These are phyloP conservation scores for Stegostoma tigrinum DNA, from an alignment of 2,113 vertebrate species.

Conservation along the genomic window DNA sequence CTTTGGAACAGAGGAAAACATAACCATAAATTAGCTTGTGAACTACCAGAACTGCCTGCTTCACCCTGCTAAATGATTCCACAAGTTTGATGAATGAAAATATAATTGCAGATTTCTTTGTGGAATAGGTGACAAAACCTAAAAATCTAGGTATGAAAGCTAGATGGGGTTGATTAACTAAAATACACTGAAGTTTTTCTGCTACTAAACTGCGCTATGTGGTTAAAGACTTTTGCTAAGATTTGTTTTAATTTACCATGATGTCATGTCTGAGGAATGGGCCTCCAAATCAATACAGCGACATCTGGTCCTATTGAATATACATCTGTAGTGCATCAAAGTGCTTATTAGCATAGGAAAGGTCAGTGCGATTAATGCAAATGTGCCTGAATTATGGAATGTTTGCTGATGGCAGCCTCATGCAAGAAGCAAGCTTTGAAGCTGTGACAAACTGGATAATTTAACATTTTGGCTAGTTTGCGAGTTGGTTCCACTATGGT, in stretches of 20 bases:
- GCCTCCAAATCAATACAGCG: not conserved
- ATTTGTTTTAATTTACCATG: conserved; percentile 10
- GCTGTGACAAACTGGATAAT: not conserved
- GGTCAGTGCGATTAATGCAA: not conserved
- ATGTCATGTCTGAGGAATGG: not conserved
- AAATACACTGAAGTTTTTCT: not conserved
- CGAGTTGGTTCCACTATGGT: not conserved
- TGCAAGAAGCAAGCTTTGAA: conserved; percentile 2
- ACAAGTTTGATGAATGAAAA: not conserved
- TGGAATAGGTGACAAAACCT: no score
- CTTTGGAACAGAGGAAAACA: not conserved
- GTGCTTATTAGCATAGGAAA: not conserved
- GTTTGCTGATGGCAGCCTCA: not conserved
- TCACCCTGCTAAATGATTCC: not conserved
- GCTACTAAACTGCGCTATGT: not conserved
- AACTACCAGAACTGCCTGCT: not conserved
- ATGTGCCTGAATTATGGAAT: not conserved
- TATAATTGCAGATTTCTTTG: not conserved
- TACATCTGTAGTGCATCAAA: conserved; percentile 23
- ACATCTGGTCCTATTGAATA: conserved; percentile 6
- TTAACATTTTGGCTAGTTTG: not conserved
- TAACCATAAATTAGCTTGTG: not conserved
- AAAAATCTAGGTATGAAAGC: not conserved
- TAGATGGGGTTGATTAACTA: not conserved
- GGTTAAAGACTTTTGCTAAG: not conserved